A percentile compares a stretch with the other conserved stretches of the same genome.
phyloP scores from a whole-genome alignment of 30 jellyfish, hydroid and myxozoan species.

The Catostylus mosaicus region DNA sequence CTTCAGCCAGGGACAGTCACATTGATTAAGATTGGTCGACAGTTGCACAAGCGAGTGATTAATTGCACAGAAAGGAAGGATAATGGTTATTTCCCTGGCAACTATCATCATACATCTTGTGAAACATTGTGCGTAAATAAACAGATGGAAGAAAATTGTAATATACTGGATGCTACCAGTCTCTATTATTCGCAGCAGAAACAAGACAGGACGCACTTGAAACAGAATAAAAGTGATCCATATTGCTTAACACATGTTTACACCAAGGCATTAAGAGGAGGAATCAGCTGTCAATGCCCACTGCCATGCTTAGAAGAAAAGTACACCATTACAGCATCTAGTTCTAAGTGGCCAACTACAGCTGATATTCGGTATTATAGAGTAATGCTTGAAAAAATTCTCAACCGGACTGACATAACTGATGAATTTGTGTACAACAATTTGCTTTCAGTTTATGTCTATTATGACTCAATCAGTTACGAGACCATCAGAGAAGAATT shows the following conservation, averaged over 20 bases:
- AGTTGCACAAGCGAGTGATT: not conserved
- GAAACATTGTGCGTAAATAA: too few relatives aligned
- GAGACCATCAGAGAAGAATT: not conserved
- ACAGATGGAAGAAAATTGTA: too few relatives aligned
- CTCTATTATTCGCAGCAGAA: too few relatives aligned
- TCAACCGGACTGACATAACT: not conserved
- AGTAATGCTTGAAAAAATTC: not conserved
- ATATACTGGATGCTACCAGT: too few relatives aligned
- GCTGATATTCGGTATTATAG: conserved; percentile 14
- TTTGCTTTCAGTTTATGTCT: not conserved
- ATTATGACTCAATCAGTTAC: not conserved
- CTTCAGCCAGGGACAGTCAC: conserved; percentile 19
- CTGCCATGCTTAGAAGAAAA: conserved; percentile 11
- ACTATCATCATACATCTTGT: too few relatives aligned
- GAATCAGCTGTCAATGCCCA: not conserved
- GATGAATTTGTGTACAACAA: not conserved
- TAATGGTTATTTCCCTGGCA: too few relatives aligned
- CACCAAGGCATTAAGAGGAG: not conserved
- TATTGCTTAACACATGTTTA: not conserved
- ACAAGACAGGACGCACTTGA: too few relatives aligned
- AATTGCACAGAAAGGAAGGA: not conserved
- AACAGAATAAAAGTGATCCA: too few relatives aligned
- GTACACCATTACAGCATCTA: not conserved
- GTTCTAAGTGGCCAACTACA: conserved; percentile 10
- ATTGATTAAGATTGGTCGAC: not conserved